A percentile compares a stretch with the other conserved stretches of the same genome.
Evolutionary conservation across 2,888 invertebrate genomes (phyloP).

Genomic region (Lithosia quadra): DNA sequence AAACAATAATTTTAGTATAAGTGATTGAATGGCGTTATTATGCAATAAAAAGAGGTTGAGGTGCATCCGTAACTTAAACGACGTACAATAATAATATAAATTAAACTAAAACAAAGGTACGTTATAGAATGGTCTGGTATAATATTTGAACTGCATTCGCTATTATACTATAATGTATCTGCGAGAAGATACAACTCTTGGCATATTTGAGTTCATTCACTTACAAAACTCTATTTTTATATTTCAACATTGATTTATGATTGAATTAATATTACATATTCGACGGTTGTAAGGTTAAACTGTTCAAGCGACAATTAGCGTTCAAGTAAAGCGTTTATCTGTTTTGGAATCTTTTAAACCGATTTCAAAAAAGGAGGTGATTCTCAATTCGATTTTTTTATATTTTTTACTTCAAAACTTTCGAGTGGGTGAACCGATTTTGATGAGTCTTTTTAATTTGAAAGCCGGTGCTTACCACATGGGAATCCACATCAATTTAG

Average conservation of each 20-base stretch:
- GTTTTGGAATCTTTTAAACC: too few relatives aligned
- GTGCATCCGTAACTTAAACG: neutral
- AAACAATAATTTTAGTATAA: neutral
- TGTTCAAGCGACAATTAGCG: too few relatives aligned
- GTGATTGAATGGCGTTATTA: neutral
- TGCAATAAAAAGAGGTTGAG: neutral
- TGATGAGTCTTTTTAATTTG: too few relatives aligned
- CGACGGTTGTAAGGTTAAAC: too few relatives aligned
- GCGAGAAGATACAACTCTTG: neutral
- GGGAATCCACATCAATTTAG: too few relatives aligned
- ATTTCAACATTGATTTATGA: neutral
- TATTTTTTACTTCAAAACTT: too few relatives aligned
- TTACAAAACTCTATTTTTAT: neutral
- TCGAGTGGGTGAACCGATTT: too few relatives aligned
- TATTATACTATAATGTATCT: conserved; percentile 34
- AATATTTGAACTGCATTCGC: conserved; percentile 62
- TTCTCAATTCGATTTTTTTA: too few relatives aligned
- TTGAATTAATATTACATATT: neutral
- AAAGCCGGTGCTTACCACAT: too few relatives aligned
- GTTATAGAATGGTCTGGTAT: conserved; percentile 75
- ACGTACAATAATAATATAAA: conserved; percentile 36
- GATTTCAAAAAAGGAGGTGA: too few relatives aligned
- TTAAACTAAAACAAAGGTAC: conserved; percentile 69
- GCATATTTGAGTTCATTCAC: conserved; percentile 7
- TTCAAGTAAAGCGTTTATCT: too few relatives aligned